Percentiles rank a stretch among this genome's conserved stretches.
phyloP scores from a whole-genome alignment of 2,888 invertebrate species.

The Chymomyza procnemis region DNA sequence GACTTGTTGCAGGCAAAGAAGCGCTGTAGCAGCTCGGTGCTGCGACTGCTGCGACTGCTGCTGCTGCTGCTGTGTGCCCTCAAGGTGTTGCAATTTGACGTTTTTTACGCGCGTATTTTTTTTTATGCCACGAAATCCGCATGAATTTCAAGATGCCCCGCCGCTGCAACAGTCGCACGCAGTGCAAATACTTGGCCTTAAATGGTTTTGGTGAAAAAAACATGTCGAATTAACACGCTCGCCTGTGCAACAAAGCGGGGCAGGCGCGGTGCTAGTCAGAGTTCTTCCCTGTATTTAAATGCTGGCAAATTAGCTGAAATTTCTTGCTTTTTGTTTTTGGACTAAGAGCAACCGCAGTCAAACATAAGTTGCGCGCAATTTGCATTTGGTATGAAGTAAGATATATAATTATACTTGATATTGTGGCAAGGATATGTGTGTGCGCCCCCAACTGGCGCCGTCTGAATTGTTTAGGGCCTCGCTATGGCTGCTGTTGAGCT shows the following conservation, averaged over 20 bases:
- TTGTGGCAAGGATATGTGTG: constrained; percentile 35
- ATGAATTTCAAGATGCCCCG: constrained; percentile 38
- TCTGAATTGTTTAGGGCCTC: constrained; percentile 54
- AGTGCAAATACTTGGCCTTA: constrained; percentile 75
- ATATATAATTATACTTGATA: constrained; percentile 63
- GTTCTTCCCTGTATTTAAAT: constrained; percentile 49
- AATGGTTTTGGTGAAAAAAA: constrained; percentile 71
- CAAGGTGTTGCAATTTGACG: constrained; percentile 77
- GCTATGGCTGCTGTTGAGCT: constrained; percentile 70
- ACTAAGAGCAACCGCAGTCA: constrained; percentile 2
- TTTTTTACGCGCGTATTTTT: constrained; percentile 74
- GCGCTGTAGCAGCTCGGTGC: too few relatives aligned
- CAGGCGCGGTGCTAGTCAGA: background rate
- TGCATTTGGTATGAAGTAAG: constrained; percentile 50
- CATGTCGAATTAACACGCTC: constrained; percentile 77
- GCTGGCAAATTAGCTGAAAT: constrained; percentile 68
- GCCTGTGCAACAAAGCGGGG: constrained; percentile 26
- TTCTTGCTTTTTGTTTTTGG: constrained; percentile 29
- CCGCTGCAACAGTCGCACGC: constrained; percentile 53
- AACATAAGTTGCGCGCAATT: constrained; percentile 48
- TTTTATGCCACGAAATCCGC: constrained; percentile 68
- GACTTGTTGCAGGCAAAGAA: constrained; percentile 23
- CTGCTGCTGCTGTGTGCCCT: constrained; percentile 51
- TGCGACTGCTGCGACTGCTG: constrained; percentile 14
- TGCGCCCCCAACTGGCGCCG: constrained; percentile 62